These are phyloP conservation scores for Drosophila grimshawi DNA, from an alignment of 1,140 invertebrate genomes.

Conservation along the genomic window DNA sequence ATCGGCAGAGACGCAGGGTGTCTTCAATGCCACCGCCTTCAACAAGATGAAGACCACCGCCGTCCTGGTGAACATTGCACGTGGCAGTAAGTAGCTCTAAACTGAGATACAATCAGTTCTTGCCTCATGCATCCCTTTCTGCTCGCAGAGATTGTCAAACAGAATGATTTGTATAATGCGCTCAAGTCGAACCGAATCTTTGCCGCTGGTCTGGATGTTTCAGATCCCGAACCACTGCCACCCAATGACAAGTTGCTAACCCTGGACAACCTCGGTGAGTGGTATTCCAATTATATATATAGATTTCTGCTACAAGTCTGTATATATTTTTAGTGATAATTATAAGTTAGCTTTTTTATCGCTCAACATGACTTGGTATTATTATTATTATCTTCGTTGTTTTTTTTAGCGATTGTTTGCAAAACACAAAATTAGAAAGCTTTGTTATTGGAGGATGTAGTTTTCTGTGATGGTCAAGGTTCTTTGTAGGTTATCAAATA, in stretches of 20 bases:
- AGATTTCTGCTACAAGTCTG: conserved; percentile 10
- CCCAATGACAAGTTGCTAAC: conserved; percentile 91
- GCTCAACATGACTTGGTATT: conserved; percentile 34
- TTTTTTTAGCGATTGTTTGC: conserved; percentile 22
- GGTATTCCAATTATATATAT: not conserved
- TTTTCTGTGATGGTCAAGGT: conserved; percentile 42
- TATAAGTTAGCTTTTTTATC: conserved; percentile 39
- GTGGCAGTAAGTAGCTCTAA: conserved; percentile 88
- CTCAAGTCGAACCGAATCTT: conserved; percentile 90
- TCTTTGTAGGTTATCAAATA: conserved; percentile 60
- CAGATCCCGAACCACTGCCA: conserved; percentile 95
- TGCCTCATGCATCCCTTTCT: conserved; percentile 85
- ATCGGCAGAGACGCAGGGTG: conserved; percentile 90
- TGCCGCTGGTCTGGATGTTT: conserved; percentile 97
- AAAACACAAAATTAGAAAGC: conserved; percentile 38
- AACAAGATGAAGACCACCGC: conserved; percentile 93
- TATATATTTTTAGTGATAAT: conserved; percentile 11
- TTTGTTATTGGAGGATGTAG: not conserved
- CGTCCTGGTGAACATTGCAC: conserved; percentile 93
- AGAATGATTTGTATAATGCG: conserved; percentile 91
- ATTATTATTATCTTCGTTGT: conserved; percentile 30
- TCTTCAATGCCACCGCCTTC: conserved; percentile 92
- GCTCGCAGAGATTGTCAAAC: conserved; percentile 90
- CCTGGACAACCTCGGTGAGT: conserved; percentile 91
- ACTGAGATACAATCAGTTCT: conserved; percentile 88